Percentiles rank a stretch among this genome's conserved stretches.
These are phyloP conservation scores for Drosophila hamatofila DNA, from an alignment of 2,888 invertebrate genomes.

Conservation along the genomic window DNA sequence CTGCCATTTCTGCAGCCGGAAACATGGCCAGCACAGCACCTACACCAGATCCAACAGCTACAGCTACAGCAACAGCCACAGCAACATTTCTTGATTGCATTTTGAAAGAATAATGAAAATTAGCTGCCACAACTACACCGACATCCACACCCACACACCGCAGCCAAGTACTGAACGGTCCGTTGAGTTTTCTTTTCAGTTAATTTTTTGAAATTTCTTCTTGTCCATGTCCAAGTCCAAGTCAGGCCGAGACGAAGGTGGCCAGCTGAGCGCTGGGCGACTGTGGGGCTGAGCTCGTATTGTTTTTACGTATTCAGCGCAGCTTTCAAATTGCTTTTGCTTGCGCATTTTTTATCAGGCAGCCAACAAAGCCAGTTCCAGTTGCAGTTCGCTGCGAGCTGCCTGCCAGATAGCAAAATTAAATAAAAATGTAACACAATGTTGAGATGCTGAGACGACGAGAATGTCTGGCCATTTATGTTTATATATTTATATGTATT, in stretches of 20 bases:
- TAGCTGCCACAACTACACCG: slow-evolving; percentile 73
- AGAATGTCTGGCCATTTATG: slow-evolving; percentile 20
- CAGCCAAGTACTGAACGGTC: slow-evolving; percentile 35
- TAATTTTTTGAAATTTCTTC: slow-evolving; percentile 60
- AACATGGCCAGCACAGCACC: slow-evolving; percentile 17
- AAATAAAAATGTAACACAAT: slow-evolving; percentile 80
- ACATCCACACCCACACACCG: slow-evolving; percentile 28
- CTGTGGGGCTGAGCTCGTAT: slow-evolving; percentile 44
- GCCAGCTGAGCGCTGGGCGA: slow-evolving; percentile 16
- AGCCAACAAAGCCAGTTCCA: slow-evolving; percentile 62
- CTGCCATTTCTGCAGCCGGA: slow-evolving; percentile 38
- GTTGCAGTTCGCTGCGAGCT: slow-evolving; percentile 44
- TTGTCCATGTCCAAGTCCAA: slow-evolving; percentile 40
- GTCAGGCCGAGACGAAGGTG: slow-evolving; percentile 36
- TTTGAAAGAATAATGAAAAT: slow-evolving; percentile 79
- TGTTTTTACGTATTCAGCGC: slow-evolving; percentile 80
- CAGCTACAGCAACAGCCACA: slow-evolving; percentile 50
- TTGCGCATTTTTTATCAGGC: slow-evolving; percentile 77
- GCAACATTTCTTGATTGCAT: slow-evolving; percentile 77
- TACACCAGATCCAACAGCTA: slow-evolving; percentile 18
- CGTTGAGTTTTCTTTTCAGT: slow-evolving; percentile 63
- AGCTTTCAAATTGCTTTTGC: slow-evolving; percentile 80
- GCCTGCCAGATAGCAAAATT: slow-evolving; percentile 72
- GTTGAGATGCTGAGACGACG: slow-evolving; percentile 44
- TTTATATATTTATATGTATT: background rate